Base-by-base conservation (phyloP, 2,113 vertebrate species). In the Cottus gobio region DNA sequence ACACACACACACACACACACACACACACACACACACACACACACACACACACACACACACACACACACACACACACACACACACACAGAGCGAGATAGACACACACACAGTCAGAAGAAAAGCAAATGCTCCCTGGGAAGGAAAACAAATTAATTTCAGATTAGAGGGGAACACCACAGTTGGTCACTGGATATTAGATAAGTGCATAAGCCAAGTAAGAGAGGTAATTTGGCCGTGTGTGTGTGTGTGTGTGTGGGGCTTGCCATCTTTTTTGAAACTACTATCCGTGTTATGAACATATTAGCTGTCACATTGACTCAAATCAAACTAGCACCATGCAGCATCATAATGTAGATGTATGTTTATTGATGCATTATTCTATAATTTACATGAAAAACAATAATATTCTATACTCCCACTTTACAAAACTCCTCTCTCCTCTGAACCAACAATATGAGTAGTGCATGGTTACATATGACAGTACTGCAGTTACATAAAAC, bases 121-220 rank as follows among this genome's bases (percentile, higher is more conserved):
- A 3, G 34, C 22, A 42, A 72, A 80, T 31, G 13, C 46, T 61
- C 15, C 36, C 30, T 48, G 36, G 26, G 56, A 67, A 50, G 46
- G 15, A 83, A 85, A 90, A 82, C 81, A 77, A 90, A 90, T 90
- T 90, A 89, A 74, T 83, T 87, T 87, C 79, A 90, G 89, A 90
- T 87, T 90, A 89, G 72, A 44, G 37, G 57, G 52, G 16, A 28
- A 22, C n/a, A 54, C 36, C 76, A 48, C 62, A 65, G 75, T 77
- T 85, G 75, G 68, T 73, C 71, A 71, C 64, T 84, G 71, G 83
- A 79, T 84, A 87, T 70, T 75, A 52, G 75, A 82, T 85, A 46
- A 87, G 54, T 42, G 13, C 12, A 54, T 75, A 68, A 80, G 44
- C 34, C 2, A 9, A 74, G 52, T 62, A 62, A 67, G 46, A 56